phyloP scores from a whole-genome alignment of 2,888 invertebrate species.

The Brassicogethes aeneus region DNA sequence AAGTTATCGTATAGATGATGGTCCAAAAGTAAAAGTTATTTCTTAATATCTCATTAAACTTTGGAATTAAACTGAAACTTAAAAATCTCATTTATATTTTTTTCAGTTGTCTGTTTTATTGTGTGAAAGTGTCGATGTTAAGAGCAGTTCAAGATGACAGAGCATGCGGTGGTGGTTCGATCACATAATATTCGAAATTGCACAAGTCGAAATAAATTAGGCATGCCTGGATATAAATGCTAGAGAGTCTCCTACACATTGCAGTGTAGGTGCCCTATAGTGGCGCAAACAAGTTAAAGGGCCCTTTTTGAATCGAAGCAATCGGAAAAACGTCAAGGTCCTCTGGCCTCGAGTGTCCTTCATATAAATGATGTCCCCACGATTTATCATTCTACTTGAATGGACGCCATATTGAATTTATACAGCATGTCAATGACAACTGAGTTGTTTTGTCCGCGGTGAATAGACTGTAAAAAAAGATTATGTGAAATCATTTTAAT shows the following conservation, averaged over 20 bases:
- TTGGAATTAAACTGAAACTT: too few species aligned
- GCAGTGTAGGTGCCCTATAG: slow-evolving; percentile 1
- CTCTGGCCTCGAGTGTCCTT: slow-evolving; percentile 16
- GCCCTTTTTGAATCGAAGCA: not conserved
- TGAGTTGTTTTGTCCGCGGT: slow-evolving; percentile 25
- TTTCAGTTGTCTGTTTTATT: too few species aligned
- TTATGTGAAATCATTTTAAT: slow-evolving; percentile 23
- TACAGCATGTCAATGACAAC: slow-evolving; percentile 28
- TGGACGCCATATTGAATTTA: slow-evolving; percentile 29
- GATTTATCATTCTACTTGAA: slow-evolving; percentile 29
- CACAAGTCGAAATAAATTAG: slow-evolving; percentile 17
- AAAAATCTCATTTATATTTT: too few species aligned
- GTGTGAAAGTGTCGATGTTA: too few species aligned
- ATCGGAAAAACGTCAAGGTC: slow-evolving; percentile 11
- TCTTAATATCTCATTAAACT: too few species aligned
- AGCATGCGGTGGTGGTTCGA: not conserved
- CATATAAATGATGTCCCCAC: slow-evolving; percentile 26
- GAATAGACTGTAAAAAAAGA: slow-evolving; percentile 23
- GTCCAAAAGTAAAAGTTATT: too few species aligned
- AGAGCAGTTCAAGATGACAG: too few species aligned
- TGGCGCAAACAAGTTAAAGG: not conserved
- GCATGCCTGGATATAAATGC: slow-evolving; percentile 8
- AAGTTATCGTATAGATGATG: too few species aligned
- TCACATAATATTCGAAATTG: slow-evolving; percentile 2
- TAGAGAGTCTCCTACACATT: slow-evolving; percentile 4